A percentile compares a stretch with the other conserved stretches of the same genome.
These are phyloP conservation scores for Cerceris ruficornis DNA, from an alignment of 2,888 invertebrate genomes.

Conservation along the genomic window DNA sequence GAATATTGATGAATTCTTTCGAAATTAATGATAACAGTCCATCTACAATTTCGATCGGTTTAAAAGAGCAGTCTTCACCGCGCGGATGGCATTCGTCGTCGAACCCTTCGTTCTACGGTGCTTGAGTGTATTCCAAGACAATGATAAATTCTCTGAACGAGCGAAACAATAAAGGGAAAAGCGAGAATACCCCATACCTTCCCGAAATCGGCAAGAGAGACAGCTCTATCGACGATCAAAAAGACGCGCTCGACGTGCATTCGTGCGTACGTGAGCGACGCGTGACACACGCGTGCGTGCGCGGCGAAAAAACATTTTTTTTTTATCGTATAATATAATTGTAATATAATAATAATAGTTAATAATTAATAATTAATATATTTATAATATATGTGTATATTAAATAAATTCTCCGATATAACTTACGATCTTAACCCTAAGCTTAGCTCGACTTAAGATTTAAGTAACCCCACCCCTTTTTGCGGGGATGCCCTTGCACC, in stretches of 20 bases:
- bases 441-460: constrained; percentile 70
- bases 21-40: too few relatives aligned
- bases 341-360: constrained; percentile 47
- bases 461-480: constrained; percentile 69
- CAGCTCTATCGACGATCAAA: constrained; percentile 17
- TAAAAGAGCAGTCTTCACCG: too few relatives aligned
- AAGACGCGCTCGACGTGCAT: constrained; percentile 50
- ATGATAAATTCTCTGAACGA: too few relatives aligned
- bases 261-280: constrained; percentile 34
- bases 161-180: background rate
- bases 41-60: too few relatives aligned
- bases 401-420: constrained; percentile 71
- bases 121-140: too few relatives aligned
- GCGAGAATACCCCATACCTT: background rate
- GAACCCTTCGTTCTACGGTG: too few relatives aligned
- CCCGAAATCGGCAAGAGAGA: too few relatives aligned
- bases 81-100: too few relatives aligned
- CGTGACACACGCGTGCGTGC: constrained; percentile 30
- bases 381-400: constrained; percentile 60
- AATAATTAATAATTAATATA: constrained; percentile 50
- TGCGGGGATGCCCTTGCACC: constrained; percentile 70
- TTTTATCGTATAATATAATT: constrained; percentile 44
- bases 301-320: constrained; percentile 46
- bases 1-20: background rate
- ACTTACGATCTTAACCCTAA: constrained; percentile 69